Base-by-base conservation (phyloP, 2,888 invertebrate genomes). In the Rhagonycha fulva region DNA sequence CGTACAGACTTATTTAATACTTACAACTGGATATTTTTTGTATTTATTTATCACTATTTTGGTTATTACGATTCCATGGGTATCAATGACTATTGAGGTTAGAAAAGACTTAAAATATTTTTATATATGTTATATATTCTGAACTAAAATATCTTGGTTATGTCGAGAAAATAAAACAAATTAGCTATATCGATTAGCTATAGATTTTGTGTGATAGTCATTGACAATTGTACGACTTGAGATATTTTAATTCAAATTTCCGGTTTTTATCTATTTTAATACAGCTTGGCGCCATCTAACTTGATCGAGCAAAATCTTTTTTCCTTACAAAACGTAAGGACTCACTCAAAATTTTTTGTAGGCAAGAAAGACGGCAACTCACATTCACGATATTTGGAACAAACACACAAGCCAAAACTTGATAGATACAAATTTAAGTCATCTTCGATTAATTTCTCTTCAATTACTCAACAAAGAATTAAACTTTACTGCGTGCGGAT, bases 361-460 rank as follows among this genome's bases (percentile, higher is more conserved):
- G 80, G 75, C 77, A 5, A 73, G 76, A 14, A 77, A 75, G 70
- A 79, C 80, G 23, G 77, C 78, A n/a, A 81, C 80, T 9, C 75
- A 76, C 61, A 63, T 82, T 14, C 82, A 82, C 68, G 79, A 80
- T 60, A 79, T 82, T 19, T 82, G 82, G 82, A 81, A 82, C 72
- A 78, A 81, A 9, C 75, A 79, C 26, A 79, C 79, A 12, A 76
- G 71, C 62, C 76, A 75, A 26, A 79, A 80, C 62, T 76, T 76
- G n/a, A 76, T 82, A 14, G 75, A 81, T 68, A 69, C 74, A 26
- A 72, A 71, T 71, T 74, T 78, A 14, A 80, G 77, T 61, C 77
- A 79, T 76, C 71, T 82, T 28, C 82, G 81, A 76, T 75, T 82
- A 12, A 73, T 82, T 9, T 79, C 81, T 9, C 70, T 81, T n/a